Evolutionary conservation across 2,113 vertebrate species (phyloP).

Genomic region (Ochotona princeps): DNA sequence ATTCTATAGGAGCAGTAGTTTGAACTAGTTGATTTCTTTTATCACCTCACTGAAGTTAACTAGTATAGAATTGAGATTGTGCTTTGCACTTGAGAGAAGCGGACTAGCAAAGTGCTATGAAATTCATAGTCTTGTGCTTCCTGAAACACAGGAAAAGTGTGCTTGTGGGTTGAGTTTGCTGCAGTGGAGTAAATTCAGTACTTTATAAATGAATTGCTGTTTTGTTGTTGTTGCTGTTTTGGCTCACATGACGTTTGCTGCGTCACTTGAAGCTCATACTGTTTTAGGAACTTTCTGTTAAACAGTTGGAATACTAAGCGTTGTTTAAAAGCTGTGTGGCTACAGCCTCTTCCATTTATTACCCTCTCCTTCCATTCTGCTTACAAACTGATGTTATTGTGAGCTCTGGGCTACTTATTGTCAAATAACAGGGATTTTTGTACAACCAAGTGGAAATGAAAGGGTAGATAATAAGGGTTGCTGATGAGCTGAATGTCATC

Average conservation of each 20-base stretch:
- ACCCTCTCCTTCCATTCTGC: background rate
- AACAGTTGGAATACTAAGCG: background rate
- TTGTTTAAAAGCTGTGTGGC: background rate
- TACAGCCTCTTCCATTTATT: background rate
- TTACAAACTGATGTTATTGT: background rate
- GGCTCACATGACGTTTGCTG: background rate
- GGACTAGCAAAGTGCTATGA: background rate
- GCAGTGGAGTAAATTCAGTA: background rate
- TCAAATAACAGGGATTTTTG: background rate
- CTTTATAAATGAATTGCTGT: background rate
- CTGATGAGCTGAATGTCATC: background rate
- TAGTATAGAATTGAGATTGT: background rate
- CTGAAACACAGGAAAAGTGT: background rate
- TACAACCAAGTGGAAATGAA: background rate
- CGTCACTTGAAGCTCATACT: background rate
- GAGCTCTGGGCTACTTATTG: background rate
- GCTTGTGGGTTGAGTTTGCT: background rate
- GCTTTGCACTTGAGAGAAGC: background rate
- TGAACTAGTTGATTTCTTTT: slow-evolving; percentile 3
- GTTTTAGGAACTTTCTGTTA: background rate
- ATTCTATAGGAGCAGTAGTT: background rate
- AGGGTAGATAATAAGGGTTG: background rate
- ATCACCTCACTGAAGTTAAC: background rate
- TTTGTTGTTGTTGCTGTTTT: background rate
- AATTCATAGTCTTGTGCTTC: too few relatives aligned